Evolutionary conservation across 2,888 invertebrate genomes (phyloP), one percentile per base, ranked within the genome.

Genomic region (Thera britannica): DNA sequence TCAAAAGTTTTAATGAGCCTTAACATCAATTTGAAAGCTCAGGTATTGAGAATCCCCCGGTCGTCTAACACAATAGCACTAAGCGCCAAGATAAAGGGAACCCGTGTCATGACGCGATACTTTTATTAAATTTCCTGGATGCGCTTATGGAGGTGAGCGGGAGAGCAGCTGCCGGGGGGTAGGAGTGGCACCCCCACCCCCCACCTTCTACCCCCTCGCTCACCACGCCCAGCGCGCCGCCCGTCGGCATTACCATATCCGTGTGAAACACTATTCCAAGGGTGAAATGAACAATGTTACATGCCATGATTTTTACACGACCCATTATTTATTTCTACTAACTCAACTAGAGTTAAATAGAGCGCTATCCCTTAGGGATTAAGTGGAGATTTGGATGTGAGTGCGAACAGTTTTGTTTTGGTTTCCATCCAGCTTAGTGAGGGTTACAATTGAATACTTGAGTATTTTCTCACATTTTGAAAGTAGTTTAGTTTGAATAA

Each of bases 251-350:
- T 85, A 86, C 82, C 84, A 84, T 80, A 83, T 79, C 85, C 92
- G 92, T 92, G 92, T 90, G 92, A 92, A 92, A 86, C 85, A 81
- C 77, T 81, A 79, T 77, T 78, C 79, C 83, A 88, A 86, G 92
- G 92, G 90, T 84, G 85, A 83, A 80, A 77, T 73, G 82, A 85
- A 90, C 87, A 89, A 89, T 87, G 84, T 82, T 79, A 86, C 89
- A 86, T 86, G 85, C 85, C 78, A 83, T 82, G 88, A 87, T 89
- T 90, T 89, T 90, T 90, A 87, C 83, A 81, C 84, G 80, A 85
- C 79, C 81, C 82, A 84, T 87, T 88, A 86, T 90, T 86, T 83
- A 82, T 84, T 79, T 76, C 72, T 76, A 79, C 79, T 79, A 78
- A 77, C 76, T 78, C 78, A 88, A 87, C 86, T 86, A 77, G 75